Base-by-base conservation (phyloP, 1,140 invertebrate species). In the Drosophila parabipectinata region DNA sequence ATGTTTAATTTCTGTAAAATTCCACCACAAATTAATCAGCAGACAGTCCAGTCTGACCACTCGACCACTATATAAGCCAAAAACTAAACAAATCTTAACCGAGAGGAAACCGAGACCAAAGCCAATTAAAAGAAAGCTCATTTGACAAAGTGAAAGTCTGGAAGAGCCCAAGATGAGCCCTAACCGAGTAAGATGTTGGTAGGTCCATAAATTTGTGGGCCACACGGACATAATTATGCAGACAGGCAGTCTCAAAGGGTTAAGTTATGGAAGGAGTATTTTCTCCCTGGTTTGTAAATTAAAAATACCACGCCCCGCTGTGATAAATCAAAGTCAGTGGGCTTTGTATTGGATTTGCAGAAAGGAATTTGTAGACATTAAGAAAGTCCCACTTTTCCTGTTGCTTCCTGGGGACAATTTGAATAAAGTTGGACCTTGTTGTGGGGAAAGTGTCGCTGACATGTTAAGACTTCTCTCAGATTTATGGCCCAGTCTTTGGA, bases 311-410 rank as follows among this genome's bases (percentile, higher is more conserved):
- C 74, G 61, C 78, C 78, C 83, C 75, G 79, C 54, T 69, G 82
- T 82, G 78, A 88, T 87, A 87, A 87, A 87, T 87, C 83, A 87
- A 88, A 87, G 83, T 88, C 79, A 57, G 66, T 73, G 41, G 78
- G 78, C 83, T 87, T 87, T 85, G 78, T 78, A 72, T 64, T 64
- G 80, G 81, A 84, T 84, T 81, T 81, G 56, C 54, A 63, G 44
- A 84, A 67, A 87, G 83, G 83, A 88, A 87, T 87, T 87, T 87
- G 83, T 88, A 72, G 67, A 61, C 56, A 77, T 74, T 66, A 74
- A 73, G 69, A 44, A 74, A 74, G 71, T 56, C 69, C 58, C 51
- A 73, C 58, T 68, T 47, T 8, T 81, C 73, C 82, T 87, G 82
- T 88, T 85, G 83, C 82, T 78, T 88, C 28, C 34, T 56, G 72